phyloP scores from a whole-genome alignment of 2,797 vertebrate genomes.

The Alca torda region DNA sequence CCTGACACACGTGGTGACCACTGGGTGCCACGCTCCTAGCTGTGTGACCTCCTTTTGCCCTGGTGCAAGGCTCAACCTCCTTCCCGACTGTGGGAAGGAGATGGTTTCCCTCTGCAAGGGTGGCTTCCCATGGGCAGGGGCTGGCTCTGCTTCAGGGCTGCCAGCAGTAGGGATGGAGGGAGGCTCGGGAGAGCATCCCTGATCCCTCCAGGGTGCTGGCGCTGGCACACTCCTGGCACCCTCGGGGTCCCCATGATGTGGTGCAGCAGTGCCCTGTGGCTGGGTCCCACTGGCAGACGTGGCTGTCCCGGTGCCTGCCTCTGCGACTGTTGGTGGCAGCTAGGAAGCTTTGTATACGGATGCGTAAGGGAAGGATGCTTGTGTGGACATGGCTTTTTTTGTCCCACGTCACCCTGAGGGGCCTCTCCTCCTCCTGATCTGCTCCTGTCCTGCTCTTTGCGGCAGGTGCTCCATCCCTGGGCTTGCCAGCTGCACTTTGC shows the following conservation, averaged over 20 bases:
- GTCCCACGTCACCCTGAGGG: not conserved
- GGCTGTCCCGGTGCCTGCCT: not conserved
- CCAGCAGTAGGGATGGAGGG: not conserved
- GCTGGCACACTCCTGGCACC: not conserved
- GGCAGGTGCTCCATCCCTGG: not conserved
- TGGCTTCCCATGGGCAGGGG: not conserved
- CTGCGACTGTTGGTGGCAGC: not conserved
- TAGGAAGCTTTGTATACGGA: not conserved
- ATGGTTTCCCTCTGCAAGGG: not conserved
- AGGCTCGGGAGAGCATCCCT: not conserved
- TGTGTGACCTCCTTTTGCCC: not conserved
- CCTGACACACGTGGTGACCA: accelerated
- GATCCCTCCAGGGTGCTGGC: not conserved
- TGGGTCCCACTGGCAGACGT: not conserved
- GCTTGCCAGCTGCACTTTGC: not conserved
- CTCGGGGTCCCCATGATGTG: accelerated
- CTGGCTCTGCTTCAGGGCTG: not conserved
- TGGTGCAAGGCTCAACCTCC: not conserved
- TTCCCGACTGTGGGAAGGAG: not conserved
- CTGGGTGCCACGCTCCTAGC: not conserved
- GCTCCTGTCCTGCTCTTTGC: not conserved
- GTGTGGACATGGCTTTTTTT: not conserved
- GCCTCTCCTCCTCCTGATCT: not conserved
- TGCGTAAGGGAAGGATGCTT: not conserved
- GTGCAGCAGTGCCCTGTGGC: not conserved